Conservation (phyloP, 2,888 invertebrate species). For the Rhagonycha lutea region DNA sequence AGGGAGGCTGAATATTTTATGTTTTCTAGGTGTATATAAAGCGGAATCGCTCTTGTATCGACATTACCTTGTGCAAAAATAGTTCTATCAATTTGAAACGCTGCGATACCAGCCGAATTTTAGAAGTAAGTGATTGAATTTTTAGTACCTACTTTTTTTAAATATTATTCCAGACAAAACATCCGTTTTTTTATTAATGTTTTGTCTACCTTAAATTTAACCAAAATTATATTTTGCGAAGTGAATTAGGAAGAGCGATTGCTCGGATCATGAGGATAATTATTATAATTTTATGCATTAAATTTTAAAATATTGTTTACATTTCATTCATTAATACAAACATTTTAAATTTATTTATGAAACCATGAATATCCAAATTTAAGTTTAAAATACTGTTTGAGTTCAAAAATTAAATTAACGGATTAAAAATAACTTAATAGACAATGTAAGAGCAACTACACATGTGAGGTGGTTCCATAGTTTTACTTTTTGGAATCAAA, state of each 20-base stretch:
- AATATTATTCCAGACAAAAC: background rate
- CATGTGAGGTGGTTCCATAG: too few species aligned
- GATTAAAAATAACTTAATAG: too few species aligned
- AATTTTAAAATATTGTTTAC: too few species aligned
- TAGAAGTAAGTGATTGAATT: background rate
- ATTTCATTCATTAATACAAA: too few species aligned
- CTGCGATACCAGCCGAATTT: background rate
- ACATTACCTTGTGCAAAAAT: slow-evolving; percentile 15
- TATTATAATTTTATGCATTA: too few species aligned
- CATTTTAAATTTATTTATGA: too few species aligned
- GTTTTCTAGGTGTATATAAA: slow-evolving; percentile 20
- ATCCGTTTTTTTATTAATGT: background rate
- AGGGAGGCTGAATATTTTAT: slow-evolving; percentile 26
- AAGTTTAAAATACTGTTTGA: too few species aligned
- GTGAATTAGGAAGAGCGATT: background rate
- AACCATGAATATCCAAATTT: too few species aligned
- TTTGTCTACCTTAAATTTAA: background rate
- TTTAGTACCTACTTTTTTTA: background rate
- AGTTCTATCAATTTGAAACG: background rate
- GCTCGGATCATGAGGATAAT: too few species aligned
- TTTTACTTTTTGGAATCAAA: too few species aligned
- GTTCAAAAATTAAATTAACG: too few species aligned
- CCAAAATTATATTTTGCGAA: background rate
- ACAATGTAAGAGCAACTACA: too few species aligned
- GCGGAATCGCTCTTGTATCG: slow-evolving; percentile 8